Conservation (phyloP, 1,140 invertebrate species). For the Papilio polytes region DNA sequence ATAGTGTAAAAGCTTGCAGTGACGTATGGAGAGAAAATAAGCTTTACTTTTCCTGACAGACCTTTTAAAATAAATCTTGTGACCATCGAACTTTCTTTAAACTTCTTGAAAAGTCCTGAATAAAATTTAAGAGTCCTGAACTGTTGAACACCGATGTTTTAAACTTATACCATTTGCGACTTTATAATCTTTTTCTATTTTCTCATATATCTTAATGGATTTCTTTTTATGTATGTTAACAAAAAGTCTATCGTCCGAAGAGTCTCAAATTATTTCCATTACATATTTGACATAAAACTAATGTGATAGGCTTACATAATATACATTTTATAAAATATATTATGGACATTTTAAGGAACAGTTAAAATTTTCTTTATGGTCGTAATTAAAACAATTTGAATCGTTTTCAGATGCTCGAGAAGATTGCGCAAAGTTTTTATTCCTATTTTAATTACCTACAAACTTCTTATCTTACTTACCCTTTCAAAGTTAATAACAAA, state of each 20-base stretch:
- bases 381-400: background rate
- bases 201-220: too few species aligned
- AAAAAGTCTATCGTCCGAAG: too few species aligned
- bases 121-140: constrained; percentile 16
- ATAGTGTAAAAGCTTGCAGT: background rate
- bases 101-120: constrained; percentile 6
- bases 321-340: background rate
- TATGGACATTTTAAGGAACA: background rate
- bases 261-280: too few species aligned
- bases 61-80: constrained; percentile 4
- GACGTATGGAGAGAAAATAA: background rate
- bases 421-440: background rate
- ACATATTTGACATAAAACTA: background rate
- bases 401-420: background rate
- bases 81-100: constrained; percentile 12
- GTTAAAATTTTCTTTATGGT: constrained; percentile 5
- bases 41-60: background rate
- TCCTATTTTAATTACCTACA: background rate
- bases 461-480: background rate
- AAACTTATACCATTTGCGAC: constrained; percentile 18
- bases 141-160: constrained; percentile 10
- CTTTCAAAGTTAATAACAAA: background rate
- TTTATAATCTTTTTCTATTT: background rate
- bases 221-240: too few species aligned
- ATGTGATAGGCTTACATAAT: background rate